Evolutionary conservation across 2,797 vertebrate species (phyloP), one percentile per base, ranked within the genome.

Genomic region (Xyrichtys novacula): DNA sequence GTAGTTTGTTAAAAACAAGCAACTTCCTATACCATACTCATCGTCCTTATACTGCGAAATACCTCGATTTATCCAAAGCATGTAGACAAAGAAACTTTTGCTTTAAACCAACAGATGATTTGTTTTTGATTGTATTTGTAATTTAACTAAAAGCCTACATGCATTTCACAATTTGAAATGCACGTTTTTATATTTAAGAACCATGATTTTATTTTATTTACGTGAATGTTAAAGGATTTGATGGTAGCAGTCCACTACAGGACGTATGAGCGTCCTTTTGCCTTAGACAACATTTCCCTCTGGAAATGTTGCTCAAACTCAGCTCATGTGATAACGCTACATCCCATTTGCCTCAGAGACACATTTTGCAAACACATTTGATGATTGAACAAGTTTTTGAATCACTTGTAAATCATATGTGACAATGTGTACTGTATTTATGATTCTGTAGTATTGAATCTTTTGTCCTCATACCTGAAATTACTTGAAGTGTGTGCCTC

Each of bases 401-500:
- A 40, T 11, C 22, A n/a, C 2, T 50, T 75, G 54, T 56, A 38
- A 65, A 39, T 65, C 25, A 62, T 34, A 47, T 47, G 20, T 80
- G 73, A 77, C 29, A 29, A 25, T 60, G 20, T 65, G 55, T 74
- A 60, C 16, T 50, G 73, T 67, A 46, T 80, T 78, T 75, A 53
- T 77, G 57, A 81, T 80, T 64, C 3, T 34, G 42, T 66, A 38
- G 46, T 43, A 23, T 57, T 76, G 36, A 59, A 78, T 78, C 64
- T 38, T 65, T 57, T 56, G 77, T 36, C 70, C 71, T 76, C 77
- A 84, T 85, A 84, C 91, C 87, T 92, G 88, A 91, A 91, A 91
- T 91, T 85, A 93, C 92, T 94, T 93, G 91, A 94, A 93, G 85
- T 88, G 87, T 88, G 78, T 89, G 75, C 80, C 79, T 90, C 55